phyloP scores from a whole-genome alignment of 2,888 invertebrate genomes.

The Myathropa florea region DNA sequence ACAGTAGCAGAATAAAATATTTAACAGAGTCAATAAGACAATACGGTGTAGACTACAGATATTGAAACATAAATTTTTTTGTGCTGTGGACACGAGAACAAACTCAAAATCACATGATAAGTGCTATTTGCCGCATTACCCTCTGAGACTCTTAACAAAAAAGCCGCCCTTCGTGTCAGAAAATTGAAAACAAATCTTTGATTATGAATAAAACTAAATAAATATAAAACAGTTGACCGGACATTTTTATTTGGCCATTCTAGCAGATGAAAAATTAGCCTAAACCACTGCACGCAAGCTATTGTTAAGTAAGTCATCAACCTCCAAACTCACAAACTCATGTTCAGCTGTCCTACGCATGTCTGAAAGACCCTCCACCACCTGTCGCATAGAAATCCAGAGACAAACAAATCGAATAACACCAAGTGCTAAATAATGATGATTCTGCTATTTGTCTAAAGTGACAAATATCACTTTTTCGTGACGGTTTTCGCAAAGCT shows the following conservation, averaged over 20 bases:
- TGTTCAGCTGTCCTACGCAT: not conserved
- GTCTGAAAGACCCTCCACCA: not conserved
- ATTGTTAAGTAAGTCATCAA: not conserved
- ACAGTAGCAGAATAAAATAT: not conserved
- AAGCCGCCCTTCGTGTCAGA: not conserved
- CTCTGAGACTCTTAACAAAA: not conserved
- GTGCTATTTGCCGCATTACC: not conserved
- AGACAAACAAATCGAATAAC: not conserved
- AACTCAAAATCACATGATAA: not conserved
- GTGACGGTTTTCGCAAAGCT: constrained; percentile 9
- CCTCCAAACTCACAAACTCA: not conserved
- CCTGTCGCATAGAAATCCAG: not conserved
- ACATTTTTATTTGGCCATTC: not conserved
- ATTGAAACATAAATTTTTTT: not conserved
- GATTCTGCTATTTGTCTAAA: constrained; percentile 17
- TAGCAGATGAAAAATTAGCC: not conserved
- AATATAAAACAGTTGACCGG: not conserved
- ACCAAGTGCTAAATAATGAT: constrained; percentile 14
- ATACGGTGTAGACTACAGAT: not conserved
- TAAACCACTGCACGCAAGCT: not conserved
- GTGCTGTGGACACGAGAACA: not conserved
- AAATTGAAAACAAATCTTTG: not conserved
- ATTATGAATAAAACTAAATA: not conserved
- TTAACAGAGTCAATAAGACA: not conserved
- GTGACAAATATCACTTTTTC: constrained; percentile 21